Evolutionary conservation across 2,113 vertebrate genomes (phyloP).

Genomic region (Myiopsitta monachus): DNA sequence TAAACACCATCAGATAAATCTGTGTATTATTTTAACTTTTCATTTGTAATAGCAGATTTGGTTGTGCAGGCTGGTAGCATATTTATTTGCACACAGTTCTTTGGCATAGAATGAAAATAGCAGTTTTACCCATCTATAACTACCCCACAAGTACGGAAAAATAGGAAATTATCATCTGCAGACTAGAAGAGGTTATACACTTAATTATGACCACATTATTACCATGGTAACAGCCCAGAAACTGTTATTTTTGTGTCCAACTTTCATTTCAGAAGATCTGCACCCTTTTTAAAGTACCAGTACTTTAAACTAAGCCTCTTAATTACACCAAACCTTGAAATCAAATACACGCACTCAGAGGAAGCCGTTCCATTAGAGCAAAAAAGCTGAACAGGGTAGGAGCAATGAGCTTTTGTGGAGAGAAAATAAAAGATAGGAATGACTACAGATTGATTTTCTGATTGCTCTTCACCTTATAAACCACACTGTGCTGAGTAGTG

Average conservation of each 20-base stretch:
- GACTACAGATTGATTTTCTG: not conserved
- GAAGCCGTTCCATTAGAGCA: not conserved
- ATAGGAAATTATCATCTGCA: not conserved
- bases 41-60: not conserved
- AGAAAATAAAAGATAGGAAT: not conserved
- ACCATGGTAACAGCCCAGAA: not conserved
- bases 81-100: not conserved
- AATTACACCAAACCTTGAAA: not conserved
- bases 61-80: not conserved
- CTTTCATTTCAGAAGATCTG: not conserved
- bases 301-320: not conserved
- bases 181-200: not conserved
- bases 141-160: not conserved
- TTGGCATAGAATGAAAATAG: not conserved
- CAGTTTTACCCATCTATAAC: not conserved
- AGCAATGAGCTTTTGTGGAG: not conserved
- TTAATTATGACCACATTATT: not conserved
- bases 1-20: not conserved
- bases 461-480: not conserved
- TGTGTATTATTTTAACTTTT: not conserved
- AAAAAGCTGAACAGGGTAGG: not conserved
- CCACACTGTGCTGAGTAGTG: not conserved
- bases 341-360: not conserved
- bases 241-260: not conserved
- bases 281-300: not conserved